A percentile compares a stretch with the other conserved stretches of the same genome.
Evolutionary conservation across 2,888 invertebrate species (phyloP).

Genomic region (Spatulosminthurus flaviceps): DNA sequence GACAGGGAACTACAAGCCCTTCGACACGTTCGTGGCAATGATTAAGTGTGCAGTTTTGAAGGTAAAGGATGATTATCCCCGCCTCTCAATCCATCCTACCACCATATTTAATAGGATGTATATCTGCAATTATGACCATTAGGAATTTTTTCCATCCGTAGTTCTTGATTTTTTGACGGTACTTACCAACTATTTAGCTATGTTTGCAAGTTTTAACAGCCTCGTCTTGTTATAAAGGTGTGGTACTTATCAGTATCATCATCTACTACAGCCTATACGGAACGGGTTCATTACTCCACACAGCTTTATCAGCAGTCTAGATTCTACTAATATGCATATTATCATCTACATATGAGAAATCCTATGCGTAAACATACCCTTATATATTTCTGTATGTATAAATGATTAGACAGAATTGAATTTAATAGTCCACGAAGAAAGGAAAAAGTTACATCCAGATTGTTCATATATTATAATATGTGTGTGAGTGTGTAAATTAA

Average conservation of each 20-base stretch:
- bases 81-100: slow-evolving; percentile 3
- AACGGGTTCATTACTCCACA: too few relatives aligned
- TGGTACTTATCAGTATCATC: too few relatives aligned
- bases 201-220: background rate
- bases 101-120: background rate
- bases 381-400: too few relatives aligned
- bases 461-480: background rate
- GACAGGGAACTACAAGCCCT: slow-evolving; percentile 71
- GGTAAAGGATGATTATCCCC: slow-evolving; percentile 64
- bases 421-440: background rate
- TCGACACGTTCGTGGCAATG: slow-evolving; percentile 70
- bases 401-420: too few relatives aligned
- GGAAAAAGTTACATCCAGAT: background rate
- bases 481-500: background rate
- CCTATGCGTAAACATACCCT: too few relatives aligned
- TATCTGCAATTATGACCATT: background rate
- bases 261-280: too few relatives aligned
- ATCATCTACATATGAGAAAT: too few relatives aligned
- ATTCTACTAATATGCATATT: too few relatives aligned
- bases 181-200: background rate
- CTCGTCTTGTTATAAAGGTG: too few relatives aligned
- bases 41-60: slow-evolving; percentile 70
- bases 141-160: background rate
- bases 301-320: too few relatives aligned
- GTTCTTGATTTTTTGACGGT: background rate